Conservation (phyloP, 2,797 vertebrate species). For the Crenichthys baileyi region DNA sequence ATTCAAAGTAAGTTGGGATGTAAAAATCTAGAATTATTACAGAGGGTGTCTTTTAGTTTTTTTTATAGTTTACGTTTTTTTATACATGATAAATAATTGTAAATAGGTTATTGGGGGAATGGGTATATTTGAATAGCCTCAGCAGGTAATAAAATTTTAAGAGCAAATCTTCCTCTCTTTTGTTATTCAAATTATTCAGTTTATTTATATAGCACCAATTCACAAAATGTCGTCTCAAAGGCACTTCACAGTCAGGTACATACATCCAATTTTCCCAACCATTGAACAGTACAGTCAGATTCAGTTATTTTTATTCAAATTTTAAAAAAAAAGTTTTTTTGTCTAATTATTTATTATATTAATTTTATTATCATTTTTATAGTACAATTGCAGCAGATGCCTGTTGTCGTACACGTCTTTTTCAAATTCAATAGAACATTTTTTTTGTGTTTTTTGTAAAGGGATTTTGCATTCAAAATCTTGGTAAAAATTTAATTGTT, state of each 20-base stretch:
- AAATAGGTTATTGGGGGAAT: neutral
- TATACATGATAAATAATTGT: neutral
- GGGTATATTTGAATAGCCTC: neutral
- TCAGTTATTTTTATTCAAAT: too few relatives aligned
- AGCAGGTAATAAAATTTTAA: neutral
- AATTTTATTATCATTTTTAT: neutral
- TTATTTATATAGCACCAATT: too few relatives aligned
- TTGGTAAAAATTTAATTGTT: too few relatives aligned
- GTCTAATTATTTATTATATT: neutral
- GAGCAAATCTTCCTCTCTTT: too few relatives aligned
- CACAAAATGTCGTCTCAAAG: too few relatives aligned
- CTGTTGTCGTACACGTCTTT: neutral
- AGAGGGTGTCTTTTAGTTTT: neutral
- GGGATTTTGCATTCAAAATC: neutral
- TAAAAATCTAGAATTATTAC: neutral
- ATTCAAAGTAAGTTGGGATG: neutral
- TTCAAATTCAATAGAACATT: too few relatives aligned
- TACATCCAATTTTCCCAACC: too few relatives aligned
- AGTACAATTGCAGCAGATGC: neutral
- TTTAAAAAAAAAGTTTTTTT: too few relatives aligned
- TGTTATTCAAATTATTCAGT: too few relatives aligned
- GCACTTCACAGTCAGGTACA: too few relatives aligned
- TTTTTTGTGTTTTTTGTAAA: neutral
- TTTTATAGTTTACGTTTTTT: neutral
- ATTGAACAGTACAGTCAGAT: too few relatives aligned